Base-by-base conservation (phyloP, 2,888 invertebrate genomes). In the Leucophenga maculata region DNA sequence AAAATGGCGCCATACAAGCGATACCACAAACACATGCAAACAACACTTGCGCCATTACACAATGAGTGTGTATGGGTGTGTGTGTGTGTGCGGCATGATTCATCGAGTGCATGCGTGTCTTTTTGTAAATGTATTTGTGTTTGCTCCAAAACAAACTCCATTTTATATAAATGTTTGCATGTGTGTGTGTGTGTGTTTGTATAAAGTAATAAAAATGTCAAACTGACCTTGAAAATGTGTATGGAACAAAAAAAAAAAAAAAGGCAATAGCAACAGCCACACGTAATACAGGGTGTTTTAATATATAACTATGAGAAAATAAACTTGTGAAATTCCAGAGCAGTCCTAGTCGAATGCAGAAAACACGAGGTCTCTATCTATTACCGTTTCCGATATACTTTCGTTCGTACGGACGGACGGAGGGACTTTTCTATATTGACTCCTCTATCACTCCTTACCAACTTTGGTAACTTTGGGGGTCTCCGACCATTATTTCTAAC, bases 141-240 rank as follows among this genome's bases (percentile, higher is more conserved):
- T 50, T 6, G 18, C 50, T 50, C 50, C 16, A 50, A 50, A 50
- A 18, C 50, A 50, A 50, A 50, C 50, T 50, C 50, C 50, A 50
- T 18, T 50, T 54, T 54, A 1, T 54, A 13, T 54, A 54, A 54
- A 54, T 18, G 22, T 54, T 18, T 18, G 31, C 11, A 31, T 16
- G 11, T 59, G 39, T 59, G n/a, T 20, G 31, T 59, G 22, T 39
- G 59, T 16, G 59, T 60, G 44, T 39, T 60, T 60, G 48, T 64
- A 46, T 22, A 20, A 64, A 64, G 48, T 64, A 64, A 64, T 64
- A 48, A 64, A 64, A 64, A 60, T 64, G 62, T 64, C 62, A 64
- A 48, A 22, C 31, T 39, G 62, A 48, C 62, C 62, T 64, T 64
- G 62, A 64, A 64, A 64, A 16, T 32, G 39, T 39, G 39, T 39